A percentile compares a stretch with the other conserved stretches of the same genome.
Evolutionary conservation across 2,113 vertebrate species (phyloP).

Genomic region (Ellobius talpinus): DNA sequence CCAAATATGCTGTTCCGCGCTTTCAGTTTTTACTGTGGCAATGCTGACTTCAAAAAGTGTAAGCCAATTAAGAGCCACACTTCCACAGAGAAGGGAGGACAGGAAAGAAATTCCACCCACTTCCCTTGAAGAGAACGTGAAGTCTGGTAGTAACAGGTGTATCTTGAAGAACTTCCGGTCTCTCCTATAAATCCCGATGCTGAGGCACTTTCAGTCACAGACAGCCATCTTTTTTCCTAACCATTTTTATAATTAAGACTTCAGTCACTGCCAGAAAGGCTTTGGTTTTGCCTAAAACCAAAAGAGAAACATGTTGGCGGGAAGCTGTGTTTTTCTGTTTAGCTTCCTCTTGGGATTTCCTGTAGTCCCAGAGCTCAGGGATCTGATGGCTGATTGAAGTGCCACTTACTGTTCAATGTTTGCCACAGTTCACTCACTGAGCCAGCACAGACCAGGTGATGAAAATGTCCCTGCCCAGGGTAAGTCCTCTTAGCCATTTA

Average conservation of each 20-base stretch:
- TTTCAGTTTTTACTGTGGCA: neutral
- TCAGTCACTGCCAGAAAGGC: neutral
- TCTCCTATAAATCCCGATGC: neutral
- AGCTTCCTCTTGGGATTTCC: neutral
- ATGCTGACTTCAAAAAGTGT: neutral
- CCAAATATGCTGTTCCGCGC: neutral
- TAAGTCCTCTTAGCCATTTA: neutral
- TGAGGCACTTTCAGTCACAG: neutral
- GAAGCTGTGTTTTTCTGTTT: constrained; percentile 15
- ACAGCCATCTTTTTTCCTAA: constrained; percentile 13
- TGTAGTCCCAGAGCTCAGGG: neutral
- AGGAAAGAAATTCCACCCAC: neutral
- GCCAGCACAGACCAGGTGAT: neutral
- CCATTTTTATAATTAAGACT: constrained; percentile 2
- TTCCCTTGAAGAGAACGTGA: neutral
- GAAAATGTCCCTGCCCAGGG: neutral
- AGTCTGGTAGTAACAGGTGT: neutral
- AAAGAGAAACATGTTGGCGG: constrained; percentile 40
- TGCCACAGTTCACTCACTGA: neutral
- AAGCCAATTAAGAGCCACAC: neutral
- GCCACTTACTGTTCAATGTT: neutral
- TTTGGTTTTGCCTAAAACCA: constrained; percentile 57
- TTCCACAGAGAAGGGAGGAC: neutral
- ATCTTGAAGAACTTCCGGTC: neutral
- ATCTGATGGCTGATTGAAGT: neutral